A percentile compares a stretch with the other conserved stretches of the same genome.
phyloP scores from a whole-genome alignment of 2,888 invertebrate species.

The Ariolimax columbianus region DNA sequence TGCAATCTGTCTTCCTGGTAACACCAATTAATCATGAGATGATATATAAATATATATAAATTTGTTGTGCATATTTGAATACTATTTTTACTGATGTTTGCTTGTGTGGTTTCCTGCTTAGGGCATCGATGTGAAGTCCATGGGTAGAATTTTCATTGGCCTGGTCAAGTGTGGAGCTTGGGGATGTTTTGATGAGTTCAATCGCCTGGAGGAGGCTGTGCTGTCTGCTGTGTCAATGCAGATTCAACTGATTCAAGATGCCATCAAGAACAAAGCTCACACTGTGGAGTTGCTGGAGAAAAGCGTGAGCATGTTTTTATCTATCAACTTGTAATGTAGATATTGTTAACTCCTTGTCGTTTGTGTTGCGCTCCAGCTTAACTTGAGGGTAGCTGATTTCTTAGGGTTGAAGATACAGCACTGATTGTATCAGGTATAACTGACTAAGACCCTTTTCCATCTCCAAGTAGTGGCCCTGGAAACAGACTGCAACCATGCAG shows the following conservation, averaged over 20 bases:
- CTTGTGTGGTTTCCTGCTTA: slow-evolving; percentile 72
- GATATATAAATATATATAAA: too few relatives aligned
- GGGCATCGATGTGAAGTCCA: slow-evolving; percentile 96
- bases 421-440: too few relatives aligned
- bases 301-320: slow-evolving; percentile 70
- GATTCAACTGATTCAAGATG: slow-evolving; percentile 92
- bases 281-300: slow-evolving; percentile 80
- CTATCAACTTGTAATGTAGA: too few relatives aligned
- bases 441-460: too few relatives aligned
- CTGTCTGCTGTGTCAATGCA: slow-evolving; percentile 96
- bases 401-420: too few relatives aligned
- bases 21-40: too few relatives aligned
- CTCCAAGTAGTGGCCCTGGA: too few relatives aligned
- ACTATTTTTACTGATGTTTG: neutral
- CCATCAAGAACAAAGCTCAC: slow-evolving; percentile 84
- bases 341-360: too few relatives aligned
- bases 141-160: slow-evolving; percentile 95
- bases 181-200: slow-evolving; percentile 99
- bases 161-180: slow-evolving; percentile 91
- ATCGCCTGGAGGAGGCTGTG: slow-evolving; percentile 94
- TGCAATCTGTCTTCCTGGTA: too few relatives aligned
- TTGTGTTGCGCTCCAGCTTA: too few relatives aligned
- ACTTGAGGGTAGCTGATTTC: too few relatives aligned
- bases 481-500: too few relatives aligned
- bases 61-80: neutral